A percentile compares a stretch with the other conserved stretches of the same genome.
These are phyloP conservation scores for Phataginus tetradactyla DNA, from an alignment of 2,797 vertebrate genomes.

Conservation along the genomic window DNA sequence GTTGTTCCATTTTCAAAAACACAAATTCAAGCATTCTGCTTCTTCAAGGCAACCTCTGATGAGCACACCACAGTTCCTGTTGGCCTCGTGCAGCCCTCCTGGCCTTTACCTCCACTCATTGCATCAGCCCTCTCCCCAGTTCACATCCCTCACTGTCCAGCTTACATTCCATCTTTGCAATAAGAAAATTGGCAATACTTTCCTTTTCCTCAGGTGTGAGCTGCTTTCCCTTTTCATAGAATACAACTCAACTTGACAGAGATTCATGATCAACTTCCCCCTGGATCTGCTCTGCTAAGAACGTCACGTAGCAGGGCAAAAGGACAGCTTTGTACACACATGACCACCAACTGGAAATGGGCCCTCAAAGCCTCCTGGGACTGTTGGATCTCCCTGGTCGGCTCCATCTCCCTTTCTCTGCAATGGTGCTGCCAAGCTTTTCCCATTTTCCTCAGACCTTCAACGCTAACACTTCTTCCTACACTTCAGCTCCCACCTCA, in stretches of 20 bases:
- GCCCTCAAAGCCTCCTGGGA: neutral
- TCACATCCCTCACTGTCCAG: neutral
- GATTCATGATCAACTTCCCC: neutral
- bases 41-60: neutral
- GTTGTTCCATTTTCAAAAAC: slow-evolving; percentile 11
- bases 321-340: neutral
- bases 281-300: neutral
- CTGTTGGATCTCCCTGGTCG: neutral
- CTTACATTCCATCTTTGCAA: neutral
- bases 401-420: neutral
- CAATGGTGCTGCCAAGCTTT: neutral
- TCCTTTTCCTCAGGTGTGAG: neutral
- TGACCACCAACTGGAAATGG: neutral
- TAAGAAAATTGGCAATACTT: neutral
- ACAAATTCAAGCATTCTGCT: neutral
- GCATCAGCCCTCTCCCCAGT: neutral
- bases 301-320: neutral
- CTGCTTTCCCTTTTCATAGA: neutral
- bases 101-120: neutral
- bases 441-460: neutral
- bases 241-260: neutral
- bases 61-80: neutral
- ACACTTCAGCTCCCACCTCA: neutral
- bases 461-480: neutral
- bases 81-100: neutral